Percentiles rank a stretch among this genome's conserved stretches.
phyloP scores from a whole-genome alignment of 1,140 invertebrate species.

The Lepidurus packardi region DNA sequence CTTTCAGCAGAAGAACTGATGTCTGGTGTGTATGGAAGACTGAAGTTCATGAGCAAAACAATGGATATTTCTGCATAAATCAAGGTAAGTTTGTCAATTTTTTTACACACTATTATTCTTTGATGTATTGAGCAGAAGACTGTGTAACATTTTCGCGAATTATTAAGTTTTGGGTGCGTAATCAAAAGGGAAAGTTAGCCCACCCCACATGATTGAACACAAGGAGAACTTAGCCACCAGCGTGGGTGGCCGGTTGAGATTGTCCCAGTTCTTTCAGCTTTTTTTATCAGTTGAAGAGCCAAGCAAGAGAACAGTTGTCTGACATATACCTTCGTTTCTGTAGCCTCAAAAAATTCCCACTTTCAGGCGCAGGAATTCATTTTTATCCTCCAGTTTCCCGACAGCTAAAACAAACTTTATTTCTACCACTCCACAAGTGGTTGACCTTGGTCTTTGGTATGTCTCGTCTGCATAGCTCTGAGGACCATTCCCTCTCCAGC shows the following conservation, averaged over 20 bases:
- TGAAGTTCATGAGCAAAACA: not conserved
- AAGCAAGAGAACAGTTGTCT: not conserved
- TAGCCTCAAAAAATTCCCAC: not conserved
- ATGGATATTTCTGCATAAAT: slow-evolving; percentile 15
- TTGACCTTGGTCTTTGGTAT: slow-evolving; percentile 3
- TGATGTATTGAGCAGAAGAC: not conserved
- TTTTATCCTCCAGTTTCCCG: not conserved
- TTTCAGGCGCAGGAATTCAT: not conserved
- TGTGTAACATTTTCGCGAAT: not conserved
- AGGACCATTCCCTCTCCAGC: not conserved
- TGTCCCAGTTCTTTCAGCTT: not conserved
- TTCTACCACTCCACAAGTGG: slow-evolving; percentile 5
- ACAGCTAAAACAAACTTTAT: not conserved
- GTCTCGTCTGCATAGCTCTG: not conserved
- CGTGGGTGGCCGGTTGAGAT: slow-evolving; percentile 5
- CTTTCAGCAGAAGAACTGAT: not conserved
- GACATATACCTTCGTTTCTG: not conserved
- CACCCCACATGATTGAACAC: not conserved
- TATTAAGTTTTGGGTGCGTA: not conserved
- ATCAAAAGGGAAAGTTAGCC: not conserved
- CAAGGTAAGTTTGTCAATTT: not conserved
- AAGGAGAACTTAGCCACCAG: slow-evolving; percentile 2
- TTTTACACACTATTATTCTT: not conserved
- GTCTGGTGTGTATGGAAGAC: not conserved
- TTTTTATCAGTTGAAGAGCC: not conserved